phyloP scores from a whole-genome alignment of 1,140 invertebrate species.

The Drosophila sucinea region DNA sequence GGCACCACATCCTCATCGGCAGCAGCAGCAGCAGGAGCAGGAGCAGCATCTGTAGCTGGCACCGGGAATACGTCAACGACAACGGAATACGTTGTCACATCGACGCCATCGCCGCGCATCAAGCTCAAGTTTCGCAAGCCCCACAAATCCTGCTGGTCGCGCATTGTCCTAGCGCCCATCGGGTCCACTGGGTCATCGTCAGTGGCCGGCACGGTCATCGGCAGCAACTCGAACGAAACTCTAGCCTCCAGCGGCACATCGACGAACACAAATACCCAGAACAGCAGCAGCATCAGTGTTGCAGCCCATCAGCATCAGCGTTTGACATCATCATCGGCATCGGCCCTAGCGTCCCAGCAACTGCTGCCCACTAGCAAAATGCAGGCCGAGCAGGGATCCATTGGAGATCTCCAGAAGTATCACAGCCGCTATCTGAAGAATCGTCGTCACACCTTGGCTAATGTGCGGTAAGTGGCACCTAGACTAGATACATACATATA shows the following conservation, averaged over 20 bases:
- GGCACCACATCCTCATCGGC: slow-evolving; percentile 61
- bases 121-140: slow-evolving; percentile 81
- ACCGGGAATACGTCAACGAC: not conserved
- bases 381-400: slow-evolving; percentile 94
- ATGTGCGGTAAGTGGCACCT: slow-evolving; percentile 90
- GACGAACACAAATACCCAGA: slow-evolving; percentile 74
- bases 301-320: slow-evolving; percentile 72
- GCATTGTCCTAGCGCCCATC: slow-evolving; percentile 74
- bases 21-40: slow-evolving; percentile 19
- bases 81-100: slow-evolving; percentile 62
- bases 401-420: slow-evolving; percentile 93
- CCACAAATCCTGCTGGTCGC: slow-evolving; percentile 77
- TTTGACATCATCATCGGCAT: slow-evolving; percentile 41
- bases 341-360: slow-evolving; percentile 71
- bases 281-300: slow-evolving; percentile 73
- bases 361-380: slow-evolving; percentile 86
- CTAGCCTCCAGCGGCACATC: slow-evolving; percentile 61
- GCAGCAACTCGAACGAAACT: slow-evolving; percentile 79
- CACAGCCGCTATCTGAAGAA: slow-evolving; percentile 92
- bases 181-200: slow-evolving; percentile 55
- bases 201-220: slow-evolving; percentile 67
- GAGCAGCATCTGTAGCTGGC: slow-evolving; percentile 18
- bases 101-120: slow-evolving; percentile 79
- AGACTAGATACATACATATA: no score
- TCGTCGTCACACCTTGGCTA: slow-evolving; percentile 92